Base-by-base conservation (phyloP, 2,113 vertebrate genomes). In the Phylloscopus trochiloides region DNA sequence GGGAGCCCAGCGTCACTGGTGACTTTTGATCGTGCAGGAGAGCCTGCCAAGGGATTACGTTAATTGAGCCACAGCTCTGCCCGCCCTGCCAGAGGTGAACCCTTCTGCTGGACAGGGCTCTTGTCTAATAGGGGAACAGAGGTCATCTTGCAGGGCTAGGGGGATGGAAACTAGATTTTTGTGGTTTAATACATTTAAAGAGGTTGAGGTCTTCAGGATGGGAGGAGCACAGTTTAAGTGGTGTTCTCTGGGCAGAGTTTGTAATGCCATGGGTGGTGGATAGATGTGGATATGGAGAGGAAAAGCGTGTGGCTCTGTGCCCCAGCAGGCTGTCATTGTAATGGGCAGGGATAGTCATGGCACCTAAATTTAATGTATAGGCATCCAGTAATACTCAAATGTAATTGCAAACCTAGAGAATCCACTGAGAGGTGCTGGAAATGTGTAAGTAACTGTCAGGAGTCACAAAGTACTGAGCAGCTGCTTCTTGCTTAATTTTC, bases 21-120 rank as follows among this genome's bases (percentile, higher is more conserved):
- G 86, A 59, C 92, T 94, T 87, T 25, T 86, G 83, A 62, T 74
- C 5, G 0, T 21, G 32, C 36, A 42, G 86, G 55, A 74, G 38
- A 26, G 25, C 0, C 0, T 80, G 80, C 83, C 79, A 78, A 36
- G 38, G 52, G n/a, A 40, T 84, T 57, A 38, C 2, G 0, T 77
- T 38, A 73, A 68, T 2, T 1, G 61, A 92, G 72, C 48, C 86
- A 65, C 62, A 75, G 62, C 31, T 70, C 75, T 80, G 79, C 92
- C 28, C 72, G 50, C 86, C 72, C 89, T 92, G 52, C 63, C 59
- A 59, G 76, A 85, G 62, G 51, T 75, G 52, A 91, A 70, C 42
- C 45, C 55, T 92, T 74, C 55, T 74, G 42, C 68, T 73, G 72
- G 38, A 32, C 72, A 38, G 84, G 71, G 31, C 47, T 54, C 57